Conservation (phyloP, 2,888 invertebrate species). For the Rhagophthalmus giganteus region DNA sequence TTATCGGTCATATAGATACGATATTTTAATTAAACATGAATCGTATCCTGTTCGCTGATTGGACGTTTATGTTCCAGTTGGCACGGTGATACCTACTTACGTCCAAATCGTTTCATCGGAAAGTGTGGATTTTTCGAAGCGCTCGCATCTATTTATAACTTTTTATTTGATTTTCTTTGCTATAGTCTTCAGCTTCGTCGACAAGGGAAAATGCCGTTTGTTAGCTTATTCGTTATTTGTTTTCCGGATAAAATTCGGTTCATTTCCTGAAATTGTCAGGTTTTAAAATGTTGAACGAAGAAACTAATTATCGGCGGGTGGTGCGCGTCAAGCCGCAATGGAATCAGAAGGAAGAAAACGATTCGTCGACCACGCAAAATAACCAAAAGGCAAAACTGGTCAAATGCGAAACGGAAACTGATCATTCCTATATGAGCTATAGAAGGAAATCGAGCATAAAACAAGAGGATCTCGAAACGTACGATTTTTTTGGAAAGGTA, state of each 20-base stretch:
- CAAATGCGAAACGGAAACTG: slow-evolving; percentile 18
- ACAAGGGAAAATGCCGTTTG: too few species aligned
- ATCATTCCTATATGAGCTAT: not conserved
- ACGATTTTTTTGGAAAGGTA: slow-evolving; percentile 52
- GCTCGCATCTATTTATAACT: too few species aligned
- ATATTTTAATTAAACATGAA: not conserved
- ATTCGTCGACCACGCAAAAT: slow-evolving; percentile 15
- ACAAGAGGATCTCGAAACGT: slow-evolving; percentile 41
- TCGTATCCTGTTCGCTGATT: not conserved
- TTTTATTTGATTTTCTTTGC: too few species aligned
- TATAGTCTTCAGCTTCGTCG: too few species aligned
- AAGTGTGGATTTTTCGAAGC: too few species aligned
- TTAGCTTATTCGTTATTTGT: too few species aligned
- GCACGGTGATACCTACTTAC: too few species aligned
- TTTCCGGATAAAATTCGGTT: too few species aligned
- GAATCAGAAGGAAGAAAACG: slow-evolving; percentile 9
- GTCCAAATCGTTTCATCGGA: too few species aligned
- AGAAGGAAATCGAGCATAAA: slow-evolving; percentile 33
- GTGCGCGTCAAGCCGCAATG: slow-evolving; percentile 46
- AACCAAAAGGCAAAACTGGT: slow-evolving; percentile 7
- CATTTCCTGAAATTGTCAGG: too few species aligned
- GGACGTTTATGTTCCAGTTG: not conserved
- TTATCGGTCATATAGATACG: not conserved
- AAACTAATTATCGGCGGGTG: slow-evolving; percentile 43
- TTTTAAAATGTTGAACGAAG: slow-evolving; percentile 42